Conservation (phyloP, 2,113 vertebrate genomes). For the Caloenas nicobarica region DNA sequence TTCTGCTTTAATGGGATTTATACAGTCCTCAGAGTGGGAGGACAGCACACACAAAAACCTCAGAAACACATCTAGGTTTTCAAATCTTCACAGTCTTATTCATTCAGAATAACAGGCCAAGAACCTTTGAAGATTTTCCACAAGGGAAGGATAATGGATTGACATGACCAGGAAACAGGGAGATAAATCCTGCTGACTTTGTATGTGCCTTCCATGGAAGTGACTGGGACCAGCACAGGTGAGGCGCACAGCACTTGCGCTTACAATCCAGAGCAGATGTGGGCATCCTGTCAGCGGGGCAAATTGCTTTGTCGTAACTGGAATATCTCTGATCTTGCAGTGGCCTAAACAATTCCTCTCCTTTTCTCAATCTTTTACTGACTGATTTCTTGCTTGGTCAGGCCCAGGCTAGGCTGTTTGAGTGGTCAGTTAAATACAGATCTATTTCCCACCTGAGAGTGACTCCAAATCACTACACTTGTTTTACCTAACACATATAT, state of each 20-base stretch:
- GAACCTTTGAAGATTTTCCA: constrained; percentile 55
- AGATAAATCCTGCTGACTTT: background rate
- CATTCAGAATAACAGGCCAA: background rate
- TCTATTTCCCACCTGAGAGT: background rate
- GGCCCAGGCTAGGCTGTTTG: background rate
- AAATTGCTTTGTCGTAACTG: background rate
- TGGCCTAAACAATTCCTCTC: background rate
- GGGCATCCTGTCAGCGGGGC: background rate
- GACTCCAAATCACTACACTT: background rate
- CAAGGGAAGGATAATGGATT: constrained; percentile 37
- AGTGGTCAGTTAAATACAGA: background rate
- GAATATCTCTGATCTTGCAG: background rate
- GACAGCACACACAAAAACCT: background rate
- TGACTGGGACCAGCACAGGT: background rate
- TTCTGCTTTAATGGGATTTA: constrained; percentile 62
- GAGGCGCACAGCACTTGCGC: background rate
- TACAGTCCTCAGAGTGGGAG: background rate
- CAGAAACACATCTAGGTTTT: constrained; percentile 46
- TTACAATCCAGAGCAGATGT: background rate
- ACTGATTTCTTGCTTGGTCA: background rate
- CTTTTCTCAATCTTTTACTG: background rate
- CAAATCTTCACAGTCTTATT: background rate
- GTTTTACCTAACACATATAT: background rate
- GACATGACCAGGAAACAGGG: background rate
- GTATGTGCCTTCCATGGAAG: background rate